Conservation (phyloP, 1,140 invertebrate species). For the Homarus americanus region DNA sequence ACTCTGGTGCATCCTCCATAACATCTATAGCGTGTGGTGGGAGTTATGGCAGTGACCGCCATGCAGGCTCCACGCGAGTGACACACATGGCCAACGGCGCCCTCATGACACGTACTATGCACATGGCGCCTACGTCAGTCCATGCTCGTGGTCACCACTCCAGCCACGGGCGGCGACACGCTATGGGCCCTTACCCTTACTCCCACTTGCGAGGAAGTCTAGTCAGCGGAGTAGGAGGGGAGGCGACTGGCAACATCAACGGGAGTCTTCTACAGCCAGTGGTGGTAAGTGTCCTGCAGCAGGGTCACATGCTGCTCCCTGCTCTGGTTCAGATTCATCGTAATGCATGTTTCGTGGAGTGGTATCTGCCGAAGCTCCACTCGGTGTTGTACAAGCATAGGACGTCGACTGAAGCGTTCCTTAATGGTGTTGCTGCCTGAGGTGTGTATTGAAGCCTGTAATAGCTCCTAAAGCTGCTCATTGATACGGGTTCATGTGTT, state of each 20-base stretch:
- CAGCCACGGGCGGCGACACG: constrained; percentile 39
- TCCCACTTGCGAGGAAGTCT: constrained; percentile 28
- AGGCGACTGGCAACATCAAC: background rate
- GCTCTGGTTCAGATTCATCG: background rate
- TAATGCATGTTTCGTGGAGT: no score
- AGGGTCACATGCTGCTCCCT: background rate
- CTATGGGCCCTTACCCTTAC: constrained; percentile 48
- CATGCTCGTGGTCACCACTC: constrained; percentile 34
- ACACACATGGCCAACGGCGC: constrained; percentile 66
- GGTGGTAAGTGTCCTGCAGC: background rate
- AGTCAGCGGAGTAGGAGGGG: background rate
- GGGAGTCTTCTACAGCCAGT: background rate
- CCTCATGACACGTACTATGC: constrained; percentile 62
- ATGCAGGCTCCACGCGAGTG: constrained; percentile 48
- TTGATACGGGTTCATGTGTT: no score
- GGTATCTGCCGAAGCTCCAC: no score
- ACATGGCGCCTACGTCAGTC: constrained; percentile 43
- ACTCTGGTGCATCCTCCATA: background rate
- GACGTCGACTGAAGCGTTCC: background rate
- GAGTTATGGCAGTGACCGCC: constrained; percentile 40
- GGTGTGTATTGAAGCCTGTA: no score
- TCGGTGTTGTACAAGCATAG: background rate
- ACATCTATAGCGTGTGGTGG: constrained; percentile 43
- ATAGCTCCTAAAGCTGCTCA: no score
- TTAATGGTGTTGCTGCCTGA: no score